Evolutionary conservation across 2,888 invertebrate genomes (phyloP).

Genomic region (Pachymerium ferrugineum): DNA sequence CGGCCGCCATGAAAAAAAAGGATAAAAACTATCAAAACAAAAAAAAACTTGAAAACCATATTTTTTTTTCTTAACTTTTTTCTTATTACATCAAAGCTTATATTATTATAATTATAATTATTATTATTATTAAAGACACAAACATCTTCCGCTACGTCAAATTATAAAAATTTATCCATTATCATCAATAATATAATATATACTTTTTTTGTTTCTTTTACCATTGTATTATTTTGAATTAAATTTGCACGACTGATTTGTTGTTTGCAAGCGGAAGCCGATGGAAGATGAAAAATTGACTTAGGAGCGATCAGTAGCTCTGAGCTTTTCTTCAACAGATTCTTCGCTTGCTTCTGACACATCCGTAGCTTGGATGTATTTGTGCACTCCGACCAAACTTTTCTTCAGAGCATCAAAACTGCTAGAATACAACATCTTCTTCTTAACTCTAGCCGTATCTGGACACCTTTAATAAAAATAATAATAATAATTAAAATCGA

Average conservation of each 20-base stretch:
- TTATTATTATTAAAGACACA: constrained; percentile 13
- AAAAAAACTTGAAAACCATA: neutral
- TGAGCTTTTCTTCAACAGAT: constrained; percentile 87
- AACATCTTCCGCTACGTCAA: neutral
- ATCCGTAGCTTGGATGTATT: constrained; percentile 93
- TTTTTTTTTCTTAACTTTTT: neutral
- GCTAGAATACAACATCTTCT: constrained; percentile 78
- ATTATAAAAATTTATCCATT: neutral
- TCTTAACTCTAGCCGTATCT: constrained; percentile 87
- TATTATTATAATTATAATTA: too few species aligned
- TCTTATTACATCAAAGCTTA: constrained; percentile 3
- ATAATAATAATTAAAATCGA: neutral
- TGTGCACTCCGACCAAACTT: constrained; percentile 91
- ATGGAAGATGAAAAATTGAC: too few species aligned
- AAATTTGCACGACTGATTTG: neutral
- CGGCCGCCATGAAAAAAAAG: too few species aligned
- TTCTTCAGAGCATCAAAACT: constrained; percentile 97
- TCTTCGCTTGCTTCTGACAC: constrained; percentile 88
- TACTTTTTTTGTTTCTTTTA: neutral
- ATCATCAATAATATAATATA: too few species aligned
- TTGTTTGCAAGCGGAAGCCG: neutral
- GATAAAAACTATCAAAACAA: neutral
- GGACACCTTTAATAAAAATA: constrained; percentile 64
- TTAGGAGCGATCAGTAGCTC: constrained; percentile 74
- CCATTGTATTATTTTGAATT: neutral